Percentiles rank a stretch among this genome's conserved stretches.
These are phyloP conservation scores for Phalera bucephala DNA, from an alignment of 2,888 invertebrate genomes.

Conservation along the genomic window DNA sequence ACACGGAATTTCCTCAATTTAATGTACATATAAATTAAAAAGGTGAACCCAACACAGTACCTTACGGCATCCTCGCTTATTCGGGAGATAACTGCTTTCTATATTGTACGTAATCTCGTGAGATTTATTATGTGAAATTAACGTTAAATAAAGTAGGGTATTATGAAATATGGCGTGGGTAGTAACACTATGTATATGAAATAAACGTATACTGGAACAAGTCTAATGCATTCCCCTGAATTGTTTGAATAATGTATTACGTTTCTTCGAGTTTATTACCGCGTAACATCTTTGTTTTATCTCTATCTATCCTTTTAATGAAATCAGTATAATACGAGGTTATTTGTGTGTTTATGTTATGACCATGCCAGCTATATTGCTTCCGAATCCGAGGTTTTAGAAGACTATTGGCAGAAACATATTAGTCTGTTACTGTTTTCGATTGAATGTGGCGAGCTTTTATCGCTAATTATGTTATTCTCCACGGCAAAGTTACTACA, in stretches of 20 bases:
- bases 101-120: constrained; percentile 20
- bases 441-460: too few species aligned
- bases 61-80: constrained; percentile 23
- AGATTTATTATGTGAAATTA: constrained; percentile 30
- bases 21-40: constrained; percentile 36
- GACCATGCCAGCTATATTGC: too few species aligned
- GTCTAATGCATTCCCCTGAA: neutral
- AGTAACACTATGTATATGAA: constrained; percentile 16
- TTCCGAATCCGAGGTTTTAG: too few species aligned
- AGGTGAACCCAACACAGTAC: constrained; percentile 18
- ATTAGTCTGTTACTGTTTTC: too few species aligned
- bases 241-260: neutral
- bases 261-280: neutral
- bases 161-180: constrained; percentile 16
- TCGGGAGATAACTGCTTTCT: constrained; percentile 17
- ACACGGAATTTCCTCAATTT: constrained; percentile 41
- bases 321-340: neutral
- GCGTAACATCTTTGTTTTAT: constrained; percentile 1
- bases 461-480: too few species aligned
- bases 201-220: constrained; percentile 2
- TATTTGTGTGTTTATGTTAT: too few species aligned
- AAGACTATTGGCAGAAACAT: too few species aligned
- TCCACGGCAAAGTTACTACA: too few species aligned
- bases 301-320: neutral
- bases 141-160: constrained; percentile 23